These are phyloP conservation scores for Chlamydotis undulata DNA, from an alignment of 2,113 vertebrate genomes.

Conservation along the genomic window DNA sequence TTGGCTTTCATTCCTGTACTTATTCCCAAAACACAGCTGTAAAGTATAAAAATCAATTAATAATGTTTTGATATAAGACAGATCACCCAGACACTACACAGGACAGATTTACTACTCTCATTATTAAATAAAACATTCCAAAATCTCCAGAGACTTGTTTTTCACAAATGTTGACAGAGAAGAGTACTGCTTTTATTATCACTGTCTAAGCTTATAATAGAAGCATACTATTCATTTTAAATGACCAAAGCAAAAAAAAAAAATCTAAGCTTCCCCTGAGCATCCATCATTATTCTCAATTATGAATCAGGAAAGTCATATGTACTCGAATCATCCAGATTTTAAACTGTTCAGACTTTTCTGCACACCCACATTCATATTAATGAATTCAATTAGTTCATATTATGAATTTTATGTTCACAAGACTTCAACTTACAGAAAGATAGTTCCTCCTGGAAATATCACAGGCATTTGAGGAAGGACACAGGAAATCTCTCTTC, in stretches of 20 bases:
- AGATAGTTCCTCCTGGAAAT: not conserved
- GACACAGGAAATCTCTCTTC: not conserved
- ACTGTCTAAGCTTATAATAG: not conserved
- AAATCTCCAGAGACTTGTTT: conserved; percentile 8
- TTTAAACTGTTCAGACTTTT: not conserved
- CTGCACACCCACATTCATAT: not conserved
- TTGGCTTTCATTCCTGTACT: conserved; percentile 9
- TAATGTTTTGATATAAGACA: conserved; percentile 40
- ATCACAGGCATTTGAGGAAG: not conserved
- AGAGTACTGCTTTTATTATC: conserved; percentile 17
- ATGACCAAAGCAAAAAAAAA: not conserved
- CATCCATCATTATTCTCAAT: not conserved
- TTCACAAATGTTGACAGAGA: conserved; percentile 24
- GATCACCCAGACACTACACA: conserved; percentile 34
- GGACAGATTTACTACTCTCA: conserved; percentile 28
- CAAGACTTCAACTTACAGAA: not conserved
- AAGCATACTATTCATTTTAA: not conserved
- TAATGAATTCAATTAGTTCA: not conserved
- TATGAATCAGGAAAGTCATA: not conserved
- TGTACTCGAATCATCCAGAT: not conserved
- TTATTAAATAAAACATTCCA: conserved; percentile 17
- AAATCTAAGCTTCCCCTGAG: not conserved
- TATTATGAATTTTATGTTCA: not conserved
- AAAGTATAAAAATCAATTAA: conserved; percentile 58
- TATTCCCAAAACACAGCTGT: conserved; percentile 42